phyloP scores from a whole-genome alignment of 2,888 invertebrate species.

The Sclerodermus sp. region DNA sequence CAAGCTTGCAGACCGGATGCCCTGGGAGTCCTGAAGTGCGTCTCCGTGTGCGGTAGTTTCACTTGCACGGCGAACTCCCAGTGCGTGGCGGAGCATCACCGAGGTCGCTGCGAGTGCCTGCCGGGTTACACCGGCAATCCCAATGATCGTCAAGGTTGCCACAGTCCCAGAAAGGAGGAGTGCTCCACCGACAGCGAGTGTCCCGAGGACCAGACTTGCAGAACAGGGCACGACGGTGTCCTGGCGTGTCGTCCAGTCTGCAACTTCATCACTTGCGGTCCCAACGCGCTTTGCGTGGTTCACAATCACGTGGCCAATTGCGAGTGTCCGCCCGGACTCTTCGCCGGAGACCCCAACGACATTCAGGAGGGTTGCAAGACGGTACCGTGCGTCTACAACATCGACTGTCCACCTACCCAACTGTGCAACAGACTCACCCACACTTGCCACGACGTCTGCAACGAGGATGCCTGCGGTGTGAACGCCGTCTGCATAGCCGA shows the following conservation, averaged over 20 bases:
- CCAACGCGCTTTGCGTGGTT: constrained; percentile 83
- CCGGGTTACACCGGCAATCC: constrained; percentile 86
- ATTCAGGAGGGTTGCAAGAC: constrained; percentile 72
- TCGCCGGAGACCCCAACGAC: constrained; percentile 84
- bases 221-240: constrained; percentile 62
- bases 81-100: constrained; percentile 74
- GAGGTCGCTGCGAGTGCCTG: constrained; percentile 81
- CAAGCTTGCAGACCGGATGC: constrained; percentile 82
- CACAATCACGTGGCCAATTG: constrained; percentile 89
- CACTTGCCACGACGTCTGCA: constrained; percentile 79
- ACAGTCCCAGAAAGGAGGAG: constrained; percentile 70
- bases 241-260: constrained; percentile 79
- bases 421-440: constrained; percentile 82
- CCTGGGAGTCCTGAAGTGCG: constrained; percentile 82
- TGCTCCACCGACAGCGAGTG: constrained; percentile 82
- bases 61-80: constrained; percentile 84
- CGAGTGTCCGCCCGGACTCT: constrained; percentile 85
- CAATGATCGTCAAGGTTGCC: constrained; percentile 86
- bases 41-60: constrained; percentile 75
- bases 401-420: constrained; percentile 78
- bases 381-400: constrained; percentile 85
- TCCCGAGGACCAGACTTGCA: constrained; percentile 79
- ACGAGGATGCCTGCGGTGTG: constrained; percentile 79
- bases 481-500: constrained; percentile 88
- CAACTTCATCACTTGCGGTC: constrained; percentile 76